Conservation (phyloP, 2,113 vertebrate genomes). For the Callaeas wilsoni region DNA sequence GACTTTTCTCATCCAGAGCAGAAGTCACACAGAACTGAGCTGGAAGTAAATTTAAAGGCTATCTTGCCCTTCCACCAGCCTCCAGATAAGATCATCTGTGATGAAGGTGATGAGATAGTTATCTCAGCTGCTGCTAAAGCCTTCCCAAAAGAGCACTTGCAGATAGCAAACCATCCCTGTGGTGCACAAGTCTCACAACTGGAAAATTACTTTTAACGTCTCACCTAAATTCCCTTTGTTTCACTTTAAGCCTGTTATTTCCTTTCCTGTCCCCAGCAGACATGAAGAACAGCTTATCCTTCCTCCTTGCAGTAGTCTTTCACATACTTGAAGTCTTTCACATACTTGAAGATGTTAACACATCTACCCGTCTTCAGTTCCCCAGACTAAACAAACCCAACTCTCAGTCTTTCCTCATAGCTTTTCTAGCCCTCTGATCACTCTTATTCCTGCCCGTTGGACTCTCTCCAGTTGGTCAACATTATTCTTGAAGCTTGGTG, state of each 20-base stretch:
- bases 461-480: conserved; percentile 20
- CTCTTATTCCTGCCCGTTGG: not conserved
- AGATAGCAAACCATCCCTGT: not conserved
- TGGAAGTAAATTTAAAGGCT: not conserved
- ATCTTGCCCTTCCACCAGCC: not conserved
- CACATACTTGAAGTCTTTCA: not conserved
- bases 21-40: not conserved
- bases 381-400: conserved; percentile 36
- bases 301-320: not conserved
- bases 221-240: not conserved
- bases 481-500: not conserved
- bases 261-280: not conserved
- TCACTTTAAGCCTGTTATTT: not conserved
- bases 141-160: not conserved
- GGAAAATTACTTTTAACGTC: not conserved
- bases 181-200: not conserved
- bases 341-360: not conserved
- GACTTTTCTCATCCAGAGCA: not conserved
- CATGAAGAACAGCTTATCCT: not conserved
- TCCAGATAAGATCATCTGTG: not conserved
- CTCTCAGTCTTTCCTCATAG: conserved; percentile 18
- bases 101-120: not conserved
- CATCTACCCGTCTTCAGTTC: not conserved
- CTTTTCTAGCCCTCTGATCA: not conserved
- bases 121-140: not conserved